Base-by-base conservation (phyloP, 2,113 vertebrate genomes). In the Orthochromis indermauri region DNA sequence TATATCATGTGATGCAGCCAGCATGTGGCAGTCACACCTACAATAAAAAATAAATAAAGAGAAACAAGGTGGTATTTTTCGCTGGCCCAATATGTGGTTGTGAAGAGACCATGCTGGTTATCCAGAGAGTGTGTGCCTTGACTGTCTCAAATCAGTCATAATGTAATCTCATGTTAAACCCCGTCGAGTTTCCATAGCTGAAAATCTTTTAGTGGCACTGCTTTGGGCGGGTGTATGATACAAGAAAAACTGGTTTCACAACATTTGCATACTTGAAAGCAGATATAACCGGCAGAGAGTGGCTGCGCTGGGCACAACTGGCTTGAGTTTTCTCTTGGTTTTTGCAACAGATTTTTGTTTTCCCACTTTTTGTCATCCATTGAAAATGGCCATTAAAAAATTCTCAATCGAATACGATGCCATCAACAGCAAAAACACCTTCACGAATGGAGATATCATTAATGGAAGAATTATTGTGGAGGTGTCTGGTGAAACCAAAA, bases 361-460 rank as follows among this genome's bases (percentile, higher is more conserved):
- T 5, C 10, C 14, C 9, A 37, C 35, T 37, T 7, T 24, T 10
- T 10, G 9, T 1, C 33, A 35, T 1, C 8, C 7, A 16, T 8
- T 12, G 31, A 83, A 42, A 59, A 95, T 95, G 94, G 3, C 89
- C 10, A 93, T 95, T 40, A 88, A 0, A 16, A 84, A 1, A 3
- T 90, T 96, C 28, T 59, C 86, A 2, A 89, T 96, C 33, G 93
- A 95, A 87, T 96, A 96, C 10, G 91, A 96, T 28, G 91, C 94
- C 19, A 71, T 95, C 87, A 96, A 96, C 71, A 82, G 57, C 63
- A 76, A 33, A 5, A 95, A 96, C 85, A 94, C 47, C 14, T 96
- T 96, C 80, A 94, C 94, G n/a, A 92, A 92, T 80, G 96, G 96
- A 80, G 95, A 35, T 14, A 73, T 45, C 24, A 68, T 96, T 10